Conservation (phyloP, 2,888 invertebrate genomes). For the Monopis laevigella region DNA sequence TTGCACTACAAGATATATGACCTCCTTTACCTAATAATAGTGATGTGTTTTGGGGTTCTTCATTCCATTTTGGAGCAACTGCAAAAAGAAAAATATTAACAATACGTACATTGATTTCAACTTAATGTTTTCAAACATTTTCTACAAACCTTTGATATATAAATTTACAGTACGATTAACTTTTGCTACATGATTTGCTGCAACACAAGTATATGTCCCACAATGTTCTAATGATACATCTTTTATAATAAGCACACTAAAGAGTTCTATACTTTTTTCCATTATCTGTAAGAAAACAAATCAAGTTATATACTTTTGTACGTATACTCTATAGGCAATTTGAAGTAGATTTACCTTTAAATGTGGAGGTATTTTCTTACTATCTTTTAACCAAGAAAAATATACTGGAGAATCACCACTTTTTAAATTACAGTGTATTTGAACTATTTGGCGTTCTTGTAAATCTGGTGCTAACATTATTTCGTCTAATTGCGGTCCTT, state of each 20-base stretch:
- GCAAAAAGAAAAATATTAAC: conserved; percentile 17
- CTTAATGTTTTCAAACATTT: conserved; percentile 2
- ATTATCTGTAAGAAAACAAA: conserved; percentile 59
- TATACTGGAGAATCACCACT: conserved; percentile 76
- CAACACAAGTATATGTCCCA: conserved; percentile 78
- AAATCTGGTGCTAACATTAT: conserved; percentile 82
- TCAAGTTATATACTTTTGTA: conserved; percentile 75
- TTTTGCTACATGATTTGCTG: conserved; percentile 76
- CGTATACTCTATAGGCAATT: conserved; percentile 48
- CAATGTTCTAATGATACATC: conserved; percentile 77
- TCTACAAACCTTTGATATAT: conserved; percentile 73
- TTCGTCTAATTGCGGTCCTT: conserved; percentile 83
- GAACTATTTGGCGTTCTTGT: conserved; percentile 84
- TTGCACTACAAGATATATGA: conserved; percentile 79
- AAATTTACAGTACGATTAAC: conserved; percentile 75
- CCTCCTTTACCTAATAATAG: conserved; percentile 78
- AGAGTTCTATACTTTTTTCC: conserved; percentile 74
- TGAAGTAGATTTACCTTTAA: conserved; percentile 59
- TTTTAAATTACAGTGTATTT: conserved; percentile 84
- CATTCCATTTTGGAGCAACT: conserved; percentile 84
- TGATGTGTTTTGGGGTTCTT: conserved; percentile 79
- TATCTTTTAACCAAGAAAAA: conserved; percentile 76
- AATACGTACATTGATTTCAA: background rate
- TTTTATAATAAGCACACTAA: conserved; percentile 76
- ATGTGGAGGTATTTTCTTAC: conserved; percentile 69